These are phyloP conservation scores for Cichlasoma orientale DNA, from an alignment of 2,797 vertebrate species.

Conservation along the genomic window DNA sequence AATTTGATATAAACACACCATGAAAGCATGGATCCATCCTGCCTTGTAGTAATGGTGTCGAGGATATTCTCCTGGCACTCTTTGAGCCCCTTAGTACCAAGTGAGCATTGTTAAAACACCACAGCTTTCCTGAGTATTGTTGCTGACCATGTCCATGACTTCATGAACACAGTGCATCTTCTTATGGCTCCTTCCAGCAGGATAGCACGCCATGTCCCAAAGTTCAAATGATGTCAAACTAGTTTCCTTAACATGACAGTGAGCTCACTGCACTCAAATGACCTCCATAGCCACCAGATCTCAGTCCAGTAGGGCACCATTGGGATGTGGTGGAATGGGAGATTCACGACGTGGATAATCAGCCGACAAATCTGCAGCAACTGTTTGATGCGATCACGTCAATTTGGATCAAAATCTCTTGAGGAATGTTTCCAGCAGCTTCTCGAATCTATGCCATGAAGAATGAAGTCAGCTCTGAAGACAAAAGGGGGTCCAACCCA, in stretches of 20 bases:
- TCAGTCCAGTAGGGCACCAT: no score
- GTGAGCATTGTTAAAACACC: background rate
- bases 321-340: background rate
- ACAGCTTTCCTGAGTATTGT: background rate
- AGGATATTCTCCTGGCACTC: background rate
- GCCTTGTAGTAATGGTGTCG: background rate
- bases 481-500: background rate
- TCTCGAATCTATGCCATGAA: background rate
- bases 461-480: background rate
- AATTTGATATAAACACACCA: background rate
- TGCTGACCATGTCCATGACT: no score
- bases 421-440: background rate
- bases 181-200: no score
- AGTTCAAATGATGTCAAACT: no score
- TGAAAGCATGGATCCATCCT: fast-evolving
- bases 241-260: no score
- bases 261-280: no score
- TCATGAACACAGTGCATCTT: no score
- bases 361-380: background rate
- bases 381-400: background rate
- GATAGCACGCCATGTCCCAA: no score
- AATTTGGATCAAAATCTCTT: no score
- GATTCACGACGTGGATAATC: background rate
- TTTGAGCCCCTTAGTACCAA: background rate
- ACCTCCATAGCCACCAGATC: no score